A percentile compares a stretch with the other conserved stretches of the same genome.
Conservation (phyloP, 2,888 invertebrate genomes). For the Xestoiulus laeticollis region DNA sequence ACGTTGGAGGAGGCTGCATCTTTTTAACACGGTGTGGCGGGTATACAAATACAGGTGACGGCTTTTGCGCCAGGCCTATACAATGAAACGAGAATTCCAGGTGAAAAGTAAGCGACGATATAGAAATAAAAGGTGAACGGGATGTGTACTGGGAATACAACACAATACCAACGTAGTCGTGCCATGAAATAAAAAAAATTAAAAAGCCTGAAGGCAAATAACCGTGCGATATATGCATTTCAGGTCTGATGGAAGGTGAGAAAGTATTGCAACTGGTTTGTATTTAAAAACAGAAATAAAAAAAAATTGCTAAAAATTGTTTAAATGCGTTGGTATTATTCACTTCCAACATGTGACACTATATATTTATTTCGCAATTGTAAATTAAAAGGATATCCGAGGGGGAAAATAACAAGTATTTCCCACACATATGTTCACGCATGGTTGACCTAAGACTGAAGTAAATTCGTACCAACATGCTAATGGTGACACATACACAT, state of each 20-base stretch:
- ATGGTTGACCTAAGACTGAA: slow-evolving; percentile 10
- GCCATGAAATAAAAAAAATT: background rate
- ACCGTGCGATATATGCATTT: background rate
- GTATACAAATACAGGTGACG: slow-evolving; percentile 16
- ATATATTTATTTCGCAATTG: background rate
- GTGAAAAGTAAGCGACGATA: slow-evolving; percentile 16
- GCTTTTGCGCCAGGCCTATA: background rate
- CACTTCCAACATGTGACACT: background rate
- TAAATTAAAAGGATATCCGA: too few relatives aligned
- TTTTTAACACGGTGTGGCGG: background rate
- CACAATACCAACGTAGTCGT: background rate
- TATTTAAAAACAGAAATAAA: background rate
- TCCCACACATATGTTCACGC: background rate
- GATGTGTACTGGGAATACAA: background rate
- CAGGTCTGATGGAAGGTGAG: background rate
- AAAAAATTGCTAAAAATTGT: background rate
- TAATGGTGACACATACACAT: slow-evolving; percentile 26
- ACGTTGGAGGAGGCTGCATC: slow-evolving; percentile 5
- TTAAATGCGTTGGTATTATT: background rate
- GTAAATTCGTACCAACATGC: background rate
- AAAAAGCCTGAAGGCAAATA: background rate
- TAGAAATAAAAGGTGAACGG: slow-evolving; percentile 26
- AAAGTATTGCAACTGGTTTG: background rate
- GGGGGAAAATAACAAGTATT: background rate
- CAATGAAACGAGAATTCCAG: background rate